phyloP scores from a whole-genome alignment of 92 coral and sea anemone species.

The Plumapathes pennacea region DNA sequence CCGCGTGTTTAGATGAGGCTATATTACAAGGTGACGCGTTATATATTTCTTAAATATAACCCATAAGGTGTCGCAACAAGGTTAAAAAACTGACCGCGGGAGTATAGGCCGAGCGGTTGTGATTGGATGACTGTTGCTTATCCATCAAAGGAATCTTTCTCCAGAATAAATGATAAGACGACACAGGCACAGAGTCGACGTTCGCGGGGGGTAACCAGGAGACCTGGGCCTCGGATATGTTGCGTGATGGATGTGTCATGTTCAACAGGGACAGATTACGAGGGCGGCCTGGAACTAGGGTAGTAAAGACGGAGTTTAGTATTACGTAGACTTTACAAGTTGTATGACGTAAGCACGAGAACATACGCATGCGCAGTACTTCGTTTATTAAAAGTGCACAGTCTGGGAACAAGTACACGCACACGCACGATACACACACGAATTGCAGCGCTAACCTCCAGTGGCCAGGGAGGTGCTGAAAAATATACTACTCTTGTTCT shows the following conservation, averaged over 20 bases:
- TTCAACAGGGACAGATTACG: conserved; percentile 48
- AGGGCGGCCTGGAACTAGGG: conserved; percentile 56
- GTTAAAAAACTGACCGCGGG: conserved; percentile 12
- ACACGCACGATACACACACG: no score
- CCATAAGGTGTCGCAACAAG: neutral
- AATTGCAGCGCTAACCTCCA: no score
- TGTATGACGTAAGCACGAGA: no score
- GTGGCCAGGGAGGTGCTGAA: no score
- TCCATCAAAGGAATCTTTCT: conserved; percentile 15
- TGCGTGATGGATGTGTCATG: conserved; percentile 45
- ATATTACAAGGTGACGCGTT: neutral
- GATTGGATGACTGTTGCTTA: conserved; percentile 9
- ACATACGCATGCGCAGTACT: no score
- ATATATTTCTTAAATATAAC: neutral
- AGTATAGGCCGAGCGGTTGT: neutral
- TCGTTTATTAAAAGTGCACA: no score
- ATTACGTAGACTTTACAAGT: no score
- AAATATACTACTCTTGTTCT: no score
- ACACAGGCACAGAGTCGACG: neutral
- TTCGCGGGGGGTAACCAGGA: conserved; percentile 64
- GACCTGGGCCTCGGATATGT: conserved; percentile 55
- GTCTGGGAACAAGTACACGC: no score
- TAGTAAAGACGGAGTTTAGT: no score
- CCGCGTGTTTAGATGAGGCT: no score
- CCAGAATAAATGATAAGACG: conserved; percentile 45